Conservation (phyloP, 2,888 invertebrate species). For the Nemotelus nigrinus region DNA sequence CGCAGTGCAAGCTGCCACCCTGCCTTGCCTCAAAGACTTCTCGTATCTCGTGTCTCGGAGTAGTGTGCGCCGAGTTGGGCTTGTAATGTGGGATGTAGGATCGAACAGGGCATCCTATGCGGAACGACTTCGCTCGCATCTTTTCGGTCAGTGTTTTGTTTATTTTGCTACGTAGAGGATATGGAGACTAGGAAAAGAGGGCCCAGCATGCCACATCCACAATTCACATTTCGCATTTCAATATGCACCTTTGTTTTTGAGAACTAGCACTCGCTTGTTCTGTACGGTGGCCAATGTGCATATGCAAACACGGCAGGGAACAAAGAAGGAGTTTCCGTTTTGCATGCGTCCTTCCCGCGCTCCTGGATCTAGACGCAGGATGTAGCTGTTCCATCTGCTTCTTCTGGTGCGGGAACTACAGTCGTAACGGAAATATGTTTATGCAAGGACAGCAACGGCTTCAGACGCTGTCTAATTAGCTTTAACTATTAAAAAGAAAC, state of each 20-base stretch:
- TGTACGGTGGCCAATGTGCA: conserved; percentile 43
- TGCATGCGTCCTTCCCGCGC: conserved; percentile 40
- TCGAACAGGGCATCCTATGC: conserved; percentile 18
- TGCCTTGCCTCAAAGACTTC: conserved; percentile 27
- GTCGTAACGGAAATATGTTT: conserved; percentile 40
- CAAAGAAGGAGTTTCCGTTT: conserved; percentile 46
- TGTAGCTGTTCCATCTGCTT: conserved; percentile 2
- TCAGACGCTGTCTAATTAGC: conserved; percentile 50
- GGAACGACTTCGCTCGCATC: conserved; percentile 46
- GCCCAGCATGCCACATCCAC: conserved; percentile 1
- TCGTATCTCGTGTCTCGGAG: no score
- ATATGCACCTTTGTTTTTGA: conserved; percentile 35
- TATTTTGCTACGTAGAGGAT: conserved; percentile 45
- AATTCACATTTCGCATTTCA: conserved; percentile 34
- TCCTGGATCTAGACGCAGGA: background rate
- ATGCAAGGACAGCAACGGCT: conserved; percentile 45
- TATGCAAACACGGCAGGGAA: conserved; percentile 45
- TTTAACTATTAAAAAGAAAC: conserved; percentile 46
- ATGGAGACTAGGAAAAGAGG: background rate
- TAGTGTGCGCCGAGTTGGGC: conserved; percentile 40
- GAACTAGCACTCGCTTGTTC: conserved; percentile 21
- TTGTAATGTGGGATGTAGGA: conserved; percentile 23
- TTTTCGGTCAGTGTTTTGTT: conserved; percentile 50
- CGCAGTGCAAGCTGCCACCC: conserved; percentile 33
- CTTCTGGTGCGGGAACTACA: background rate